Evolutionary conservation across 2,797 vertebrate species (phyloP).

Genomic region (Microctenopoma steveboyesi): DNA sequence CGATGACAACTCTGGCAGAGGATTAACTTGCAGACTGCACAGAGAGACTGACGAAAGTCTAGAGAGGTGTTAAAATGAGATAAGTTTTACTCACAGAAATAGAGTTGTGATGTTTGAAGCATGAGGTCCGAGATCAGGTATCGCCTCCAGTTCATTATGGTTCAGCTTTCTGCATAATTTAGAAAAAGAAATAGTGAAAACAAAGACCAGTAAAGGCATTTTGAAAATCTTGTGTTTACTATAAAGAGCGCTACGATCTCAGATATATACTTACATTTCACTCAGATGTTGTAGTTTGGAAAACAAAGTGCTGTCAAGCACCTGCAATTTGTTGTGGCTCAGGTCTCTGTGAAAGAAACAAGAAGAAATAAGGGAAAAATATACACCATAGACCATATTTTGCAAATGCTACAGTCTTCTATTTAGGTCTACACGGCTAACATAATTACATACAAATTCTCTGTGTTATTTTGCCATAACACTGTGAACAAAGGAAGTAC

Average conservation of each 20-base stretch:
- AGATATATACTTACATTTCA: conserved; percentile 90
- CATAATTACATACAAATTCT: conserved; percentile 50
- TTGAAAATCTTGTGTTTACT: conserved; percentile 32
- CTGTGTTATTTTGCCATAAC: conserved; percentile 49
- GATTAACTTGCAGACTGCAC: conserved; percentile 9
- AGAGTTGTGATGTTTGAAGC: conserved; percentile 90
- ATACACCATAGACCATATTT: conserved; percentile 40
- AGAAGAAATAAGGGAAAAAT: conserved; percentile 45
- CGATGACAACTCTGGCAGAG: conserved; percentile 44
- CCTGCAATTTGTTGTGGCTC: conserved; percentile 93
- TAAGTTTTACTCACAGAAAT: conserved; percentile 88
- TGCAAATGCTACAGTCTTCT: conserved; percentile 33
- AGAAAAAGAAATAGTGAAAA: conserved; percentile 22
- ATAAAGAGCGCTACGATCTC: conserved; percentile 16
- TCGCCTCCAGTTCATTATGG: conserved; percentile 89
- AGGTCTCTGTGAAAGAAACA: conserved; percentile 86
- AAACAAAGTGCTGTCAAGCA: conserved; percentile 85
- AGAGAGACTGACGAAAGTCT: conserved; percentile 2
- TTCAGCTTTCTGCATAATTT: conserved; percentile 87
- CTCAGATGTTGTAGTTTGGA: conserved; percentile 87
- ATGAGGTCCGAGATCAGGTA: conserved; percentile 88
- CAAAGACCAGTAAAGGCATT: conserved; percentile 22
- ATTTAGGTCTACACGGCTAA: conserved; percentile 39
- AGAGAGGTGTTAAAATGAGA: conserved; percentile 5
- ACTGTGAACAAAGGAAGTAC: conserved; percentile 8